Conservation (phyloP, 2,888 invertebrate species). For the Octonoba sinensis region DNA sequence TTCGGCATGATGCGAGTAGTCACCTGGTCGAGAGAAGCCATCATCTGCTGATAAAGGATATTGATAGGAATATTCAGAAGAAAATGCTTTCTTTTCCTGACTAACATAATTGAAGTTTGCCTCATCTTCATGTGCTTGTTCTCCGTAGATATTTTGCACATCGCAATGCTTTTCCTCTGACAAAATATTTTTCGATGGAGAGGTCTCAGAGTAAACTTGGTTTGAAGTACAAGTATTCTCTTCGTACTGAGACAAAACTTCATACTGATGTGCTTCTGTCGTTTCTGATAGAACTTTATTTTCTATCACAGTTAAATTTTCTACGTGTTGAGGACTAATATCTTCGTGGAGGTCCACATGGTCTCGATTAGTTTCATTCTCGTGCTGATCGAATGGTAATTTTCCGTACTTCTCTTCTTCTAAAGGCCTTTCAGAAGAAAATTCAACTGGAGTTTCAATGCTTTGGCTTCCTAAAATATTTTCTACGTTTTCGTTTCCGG, state of each 20-base stretch:
- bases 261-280: conserved; percentile 29
- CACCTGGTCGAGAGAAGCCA: neutral
- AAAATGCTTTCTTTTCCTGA: neutral
- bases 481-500: too few relatives aligned
- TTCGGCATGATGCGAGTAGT: neutral
- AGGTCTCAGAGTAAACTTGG: conserved; percentile 24
- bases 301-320: conserved; percentile 27
- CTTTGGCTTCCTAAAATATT: too few relatives aligned
- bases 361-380: neutral
- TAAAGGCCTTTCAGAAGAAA: too few relatives aligned
- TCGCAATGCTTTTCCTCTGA: neutral
- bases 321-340: conserved; percentile 23
- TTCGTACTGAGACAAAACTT: conserved; percentile 36
- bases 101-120: conserved; percentile 14
- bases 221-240: conserved; percentile 38
- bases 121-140: conserved; percentile 5
- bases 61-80: neutral
- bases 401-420: too few relatives aligned
- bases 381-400: neutral
- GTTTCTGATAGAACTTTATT: conserved; percentile 39
- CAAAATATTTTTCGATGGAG: conserved; percentile 17
- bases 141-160: neutral
- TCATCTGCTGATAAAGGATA: neutral
- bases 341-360: neutral
- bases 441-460: too few relatives aligned